Percentiles rank a stretch among this genome's conserved stretches.
These are phyloP conservation scores for Limnephilus rhombicus DNA, from an alignment of 2,888 invertebrate species.

Conservation along the genomic window DNA sequence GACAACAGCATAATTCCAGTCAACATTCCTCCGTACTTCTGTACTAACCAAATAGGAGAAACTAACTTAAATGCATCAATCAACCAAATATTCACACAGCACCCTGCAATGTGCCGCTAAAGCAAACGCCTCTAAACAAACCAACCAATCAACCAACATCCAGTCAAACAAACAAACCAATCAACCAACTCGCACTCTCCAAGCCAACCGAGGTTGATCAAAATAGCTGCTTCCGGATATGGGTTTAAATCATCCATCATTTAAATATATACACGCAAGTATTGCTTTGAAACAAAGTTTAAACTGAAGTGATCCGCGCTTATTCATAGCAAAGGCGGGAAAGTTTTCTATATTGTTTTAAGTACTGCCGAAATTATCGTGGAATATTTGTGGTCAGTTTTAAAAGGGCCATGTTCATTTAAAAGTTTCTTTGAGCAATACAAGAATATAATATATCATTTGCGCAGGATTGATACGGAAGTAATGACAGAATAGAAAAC, in stretches of 20 bases:
- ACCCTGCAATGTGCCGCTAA: slow-evolving; percentile 37
- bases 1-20: slow-evolving; percentile 38
- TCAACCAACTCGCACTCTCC: neutral
- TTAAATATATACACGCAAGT: neutral
- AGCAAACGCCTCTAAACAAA: slow-evolving; percentile 9
- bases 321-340: neutral
- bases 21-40: slow-evolving; percentile 41
- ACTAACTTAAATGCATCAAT: slow-evolving; percentile 53
- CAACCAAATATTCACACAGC: slow-evolving; percentile 45
- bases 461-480: neutral
- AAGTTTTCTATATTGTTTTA: slow-evolving; percentile 8
- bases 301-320: slow-evolving; percentile 3
- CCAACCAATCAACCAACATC: neutral
- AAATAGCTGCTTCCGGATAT: neutral
- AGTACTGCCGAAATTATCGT: slow-evolving; percentile 19
- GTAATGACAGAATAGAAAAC: neutral
- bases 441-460: neutral
- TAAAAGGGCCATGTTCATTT: neutral
- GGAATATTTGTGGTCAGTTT: neutral
- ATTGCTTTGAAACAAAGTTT: slow-evolving; percentile 9
- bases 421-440: neutral
- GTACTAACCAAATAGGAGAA: slow-evolving; percentile 46
- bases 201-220: neutral
- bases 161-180: neutral
- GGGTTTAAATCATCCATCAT: neutral